Conservation (phyloP, 1,140 invertebrate species). For the Halotydeus destructor region DNA sequence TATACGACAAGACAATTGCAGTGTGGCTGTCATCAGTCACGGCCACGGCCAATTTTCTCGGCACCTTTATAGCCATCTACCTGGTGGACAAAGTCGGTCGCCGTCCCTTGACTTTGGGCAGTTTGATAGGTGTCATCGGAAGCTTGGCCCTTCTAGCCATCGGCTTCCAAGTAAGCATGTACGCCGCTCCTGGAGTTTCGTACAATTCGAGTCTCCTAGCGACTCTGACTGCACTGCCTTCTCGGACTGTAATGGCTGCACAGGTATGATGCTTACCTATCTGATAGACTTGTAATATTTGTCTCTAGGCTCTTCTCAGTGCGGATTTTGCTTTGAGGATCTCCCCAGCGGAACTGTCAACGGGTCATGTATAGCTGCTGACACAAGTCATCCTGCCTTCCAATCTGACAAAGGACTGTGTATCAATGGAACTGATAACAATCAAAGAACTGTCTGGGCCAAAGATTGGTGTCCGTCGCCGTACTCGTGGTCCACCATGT, state of each 20-base stretch:
- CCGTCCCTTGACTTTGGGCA: conserved; percentile 30
- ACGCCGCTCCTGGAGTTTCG: conserved; percentile 25
- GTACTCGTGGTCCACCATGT: conserved; percentile 30
- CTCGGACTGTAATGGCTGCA: conserved; percentile 26
- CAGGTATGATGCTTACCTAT: no score
- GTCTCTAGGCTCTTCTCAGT: no score
- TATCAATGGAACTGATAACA: conserved; percentile 5
- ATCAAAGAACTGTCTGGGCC: conserved; percentile 21
- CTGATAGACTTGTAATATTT: no score
- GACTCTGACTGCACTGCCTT: conserved; percentile 6
- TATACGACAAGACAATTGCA: conserved; percentile 29
- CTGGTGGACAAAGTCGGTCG: conserved; percentile 38
- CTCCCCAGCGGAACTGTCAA: background rate
- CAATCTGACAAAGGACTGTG: conserved; percentile 5
- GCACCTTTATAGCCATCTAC: conserved; percentile 34
- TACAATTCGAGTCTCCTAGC: conserved; percentile 9
- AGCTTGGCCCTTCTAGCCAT: conserved; percentile 28
- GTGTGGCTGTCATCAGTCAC: conserved; percentile 38
- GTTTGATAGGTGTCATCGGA: conserved; percentile 29
- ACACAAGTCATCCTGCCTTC: background rate
- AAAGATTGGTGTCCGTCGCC: conserved; percentile 30
- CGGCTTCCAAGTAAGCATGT: conserved; percentile 29
- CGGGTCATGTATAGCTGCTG: background rate
- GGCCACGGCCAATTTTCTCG: conserved; percentile 33
- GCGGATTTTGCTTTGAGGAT: conserved; percentile 29